Conservation (phyloP, 2,797 vertebrate genomes). For the Apogon hyalosoma region DNA sequence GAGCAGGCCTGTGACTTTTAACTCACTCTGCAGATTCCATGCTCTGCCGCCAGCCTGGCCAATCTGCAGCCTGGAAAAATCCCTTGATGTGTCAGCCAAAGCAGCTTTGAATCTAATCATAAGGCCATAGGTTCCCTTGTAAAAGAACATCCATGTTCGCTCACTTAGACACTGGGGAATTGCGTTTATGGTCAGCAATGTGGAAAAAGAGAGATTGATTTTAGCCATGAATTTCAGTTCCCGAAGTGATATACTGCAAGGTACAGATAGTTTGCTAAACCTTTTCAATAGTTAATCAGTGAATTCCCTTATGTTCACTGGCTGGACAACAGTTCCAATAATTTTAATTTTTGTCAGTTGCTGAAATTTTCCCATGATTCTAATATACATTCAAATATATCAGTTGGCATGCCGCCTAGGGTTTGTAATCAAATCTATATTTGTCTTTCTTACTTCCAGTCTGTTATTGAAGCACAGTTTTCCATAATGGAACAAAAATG, state of each 20-base stretch:
- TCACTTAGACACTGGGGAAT: constrained; percentile 69
- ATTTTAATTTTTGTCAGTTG: constrained; percentile 49
- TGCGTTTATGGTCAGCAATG: constrained; percentile 75
- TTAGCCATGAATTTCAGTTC: constrained; percentile 64
- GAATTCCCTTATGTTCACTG: constrained; percentile 18
- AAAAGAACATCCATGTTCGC: constrained; percentile 82
- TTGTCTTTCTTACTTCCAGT: constrained; percentile 61
- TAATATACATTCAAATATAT: constrained; percentile 50
- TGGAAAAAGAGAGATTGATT: constrained; percentile 75
- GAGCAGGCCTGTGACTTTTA: constrained; percentile 81
- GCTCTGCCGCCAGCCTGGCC: constrained; percentile 78
- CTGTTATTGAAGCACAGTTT: constrained; percentile 58
- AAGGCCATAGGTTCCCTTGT: constrained; percentile 81
- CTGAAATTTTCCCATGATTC: constrained; percentile 54
- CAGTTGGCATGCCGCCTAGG: constrained; percentile 26
- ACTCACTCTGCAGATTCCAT: constrained; percentile 80
- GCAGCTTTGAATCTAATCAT: constrained; percentile 85
- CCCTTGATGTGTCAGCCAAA: constrained; percentile 81
- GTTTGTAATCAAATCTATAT: constrained; percentile 67
- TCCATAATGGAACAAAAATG: constrained; percentile 58
- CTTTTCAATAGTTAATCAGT: constrained; percentile 63
- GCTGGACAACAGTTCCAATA: constrained; percentile 51
- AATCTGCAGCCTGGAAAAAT: constrained; percentile 73
- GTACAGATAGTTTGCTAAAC: constrained; percentile 63
- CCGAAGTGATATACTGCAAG: constrained; percentile 56